These are phyloP conservation scores for Lerista edwardsae DNA, from an alignment of 2,797 vertebrate genomes.

Conservation along the genomic window DNA sequence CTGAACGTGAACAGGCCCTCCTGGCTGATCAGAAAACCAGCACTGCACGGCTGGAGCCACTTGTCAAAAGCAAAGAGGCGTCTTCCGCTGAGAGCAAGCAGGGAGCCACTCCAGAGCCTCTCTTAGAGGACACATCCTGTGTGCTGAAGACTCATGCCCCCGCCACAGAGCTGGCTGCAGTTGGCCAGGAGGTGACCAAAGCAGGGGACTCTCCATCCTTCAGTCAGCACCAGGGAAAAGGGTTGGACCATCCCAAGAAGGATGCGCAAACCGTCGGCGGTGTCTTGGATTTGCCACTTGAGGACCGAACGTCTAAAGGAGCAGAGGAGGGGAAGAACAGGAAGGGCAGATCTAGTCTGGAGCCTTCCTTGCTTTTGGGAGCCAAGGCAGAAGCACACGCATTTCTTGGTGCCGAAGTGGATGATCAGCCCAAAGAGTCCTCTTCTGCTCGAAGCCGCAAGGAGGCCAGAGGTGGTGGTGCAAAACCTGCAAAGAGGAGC, in stretches of 20 bases:
- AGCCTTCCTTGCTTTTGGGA: conserved; percentile 30
- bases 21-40: background rate
- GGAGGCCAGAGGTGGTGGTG: rapidly evolving
- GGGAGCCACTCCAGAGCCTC: background rate
- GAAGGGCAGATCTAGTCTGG: background rate
- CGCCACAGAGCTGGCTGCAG: background rate
- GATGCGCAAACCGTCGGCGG: background rate
- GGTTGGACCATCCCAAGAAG: background rate
- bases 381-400: conserved; percentile 21
- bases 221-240: conserved; percentile 2
- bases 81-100: background rate
- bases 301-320: rapidly evolving
- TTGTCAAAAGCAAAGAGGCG: background rate
- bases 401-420: rapidly evolving
- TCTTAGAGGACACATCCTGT: background rate
- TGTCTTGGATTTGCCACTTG: background rate
- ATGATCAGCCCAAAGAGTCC: background rate
- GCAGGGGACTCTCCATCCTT: background rate
- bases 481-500: conserved; percentile 47
- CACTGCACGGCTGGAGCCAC: background rate
- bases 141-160: background rate
- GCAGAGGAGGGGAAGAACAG: background rate
- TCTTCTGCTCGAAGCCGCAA: background rate
- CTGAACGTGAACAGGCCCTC: conserved; percentile 19
- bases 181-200: background rate